Evolutionary conservation across 2,113 vertebrate genomes (phyloP).

Genomic region (Loxodonta africana): DNA sequence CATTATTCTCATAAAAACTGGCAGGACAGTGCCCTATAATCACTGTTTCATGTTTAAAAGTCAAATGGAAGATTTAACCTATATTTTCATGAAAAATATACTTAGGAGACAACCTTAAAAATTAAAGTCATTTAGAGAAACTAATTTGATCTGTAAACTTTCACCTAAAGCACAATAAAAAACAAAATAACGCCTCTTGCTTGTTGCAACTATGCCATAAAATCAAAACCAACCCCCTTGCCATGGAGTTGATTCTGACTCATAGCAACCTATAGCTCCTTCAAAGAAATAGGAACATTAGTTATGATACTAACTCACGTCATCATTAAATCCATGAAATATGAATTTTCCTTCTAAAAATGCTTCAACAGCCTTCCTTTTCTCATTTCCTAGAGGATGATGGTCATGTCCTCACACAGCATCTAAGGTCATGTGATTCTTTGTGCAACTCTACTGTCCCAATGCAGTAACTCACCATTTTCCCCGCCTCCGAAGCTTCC

Average conservation of each 20-base stretch:
- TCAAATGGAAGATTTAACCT: neutral
- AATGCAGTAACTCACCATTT: accelerated
- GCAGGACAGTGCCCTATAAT: accelerated
- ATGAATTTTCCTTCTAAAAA: neutral
- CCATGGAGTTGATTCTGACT: no score
- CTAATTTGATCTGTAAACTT: no score
- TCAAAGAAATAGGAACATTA: no score
- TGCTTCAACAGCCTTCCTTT: neutral
- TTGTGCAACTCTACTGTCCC: neutral
- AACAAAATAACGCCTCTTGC: no score
- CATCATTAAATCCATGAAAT: neutral
- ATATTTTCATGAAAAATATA: neutral
- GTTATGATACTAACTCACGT: accelerated
- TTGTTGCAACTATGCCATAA: accelerated
- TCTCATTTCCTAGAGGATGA: no score
- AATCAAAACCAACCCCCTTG: no score
- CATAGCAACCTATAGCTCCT: neutral
- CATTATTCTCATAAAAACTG: neutral
- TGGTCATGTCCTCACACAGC: accelerated
- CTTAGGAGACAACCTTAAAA: accelerated
- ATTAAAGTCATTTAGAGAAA: no score
- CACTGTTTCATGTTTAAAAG: neutral
- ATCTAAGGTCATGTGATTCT: accelerated
- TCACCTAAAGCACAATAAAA: no score
- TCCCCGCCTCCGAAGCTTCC: no score